phyloP scores from a whole-genome alignment of 2,888 invertebrate genomes.

The Drosophila stalkeri region DNA sequence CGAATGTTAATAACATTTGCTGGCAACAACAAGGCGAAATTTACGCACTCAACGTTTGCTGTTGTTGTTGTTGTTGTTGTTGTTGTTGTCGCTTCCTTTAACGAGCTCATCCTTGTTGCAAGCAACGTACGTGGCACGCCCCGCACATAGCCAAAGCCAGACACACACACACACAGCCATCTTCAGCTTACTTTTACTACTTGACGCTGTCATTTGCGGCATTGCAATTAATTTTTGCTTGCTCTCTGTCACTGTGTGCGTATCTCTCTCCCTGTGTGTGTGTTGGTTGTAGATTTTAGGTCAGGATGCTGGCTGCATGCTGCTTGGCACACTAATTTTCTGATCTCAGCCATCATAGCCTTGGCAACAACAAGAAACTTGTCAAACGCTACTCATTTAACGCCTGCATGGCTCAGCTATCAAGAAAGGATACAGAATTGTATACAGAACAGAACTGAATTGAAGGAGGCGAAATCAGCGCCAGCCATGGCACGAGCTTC shows the following conservation, averaged over 20 bases:
- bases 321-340: slow-evolving; percentile 71
- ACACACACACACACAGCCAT: slow-evolving; percentile 12
- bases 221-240: slow-evolving; percentile 79
- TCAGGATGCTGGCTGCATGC: slow-evolving; percentile 51
- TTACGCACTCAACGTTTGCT: slow-evolving; percentile 42
- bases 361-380: slow-evolving; percentile 29
- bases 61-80: slow-evolving; percentile 33
- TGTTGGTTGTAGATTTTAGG: slow-evolving; percentile 14
- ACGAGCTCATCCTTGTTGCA: slow-evolving; percentile 80
- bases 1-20: slow-evolving; percentile 76
- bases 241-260: slow-evolving; percentile 18
- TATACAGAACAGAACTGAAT: background rate
- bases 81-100: slow-evolving; percentile 69
- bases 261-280: too few species aligned
- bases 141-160: slow-evolving; percentile 4
- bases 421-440: background rate
- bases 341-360: slow-evolving; percentile 52
- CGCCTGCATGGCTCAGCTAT: slow-evolving; percentile 64
- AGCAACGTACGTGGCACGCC: slow-evolving; percentile 64
- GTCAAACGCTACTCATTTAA: slow-evolving; percentile 76
- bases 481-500: background rate
- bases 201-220: slow-evolving; percentile 80
- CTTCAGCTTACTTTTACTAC: slow-evolving; percentile 73
- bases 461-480: too few species aligned
- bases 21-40: slow-evolving; percentile 52